Percentiles rank a stretch among this genome's conserved stretches.
Conservation (phyloP, 1,140 invertebrate species). For the Lutraria rhynchaena region DNA sequence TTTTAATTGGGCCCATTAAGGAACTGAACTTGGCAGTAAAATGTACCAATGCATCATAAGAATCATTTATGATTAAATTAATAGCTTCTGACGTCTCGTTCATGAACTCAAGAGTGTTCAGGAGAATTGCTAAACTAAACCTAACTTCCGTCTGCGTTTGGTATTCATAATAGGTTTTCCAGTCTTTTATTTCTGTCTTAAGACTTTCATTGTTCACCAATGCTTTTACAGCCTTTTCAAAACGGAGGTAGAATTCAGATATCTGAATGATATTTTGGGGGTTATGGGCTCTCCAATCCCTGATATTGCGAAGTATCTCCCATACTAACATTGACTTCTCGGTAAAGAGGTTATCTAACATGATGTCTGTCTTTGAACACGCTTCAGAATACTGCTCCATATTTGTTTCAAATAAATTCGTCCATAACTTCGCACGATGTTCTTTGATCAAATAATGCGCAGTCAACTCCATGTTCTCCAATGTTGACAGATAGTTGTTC, state of each 20-base stretch:
- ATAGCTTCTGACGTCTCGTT: too few relatives aligned
- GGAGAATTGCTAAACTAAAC: too few relatives aligned
- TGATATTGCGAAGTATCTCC: background rate
- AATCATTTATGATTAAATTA: too few relatives aligned
- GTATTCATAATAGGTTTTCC: constrained; percentile 7
- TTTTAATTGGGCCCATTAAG: background rate
- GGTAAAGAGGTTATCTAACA: background rate
- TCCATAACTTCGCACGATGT: too few relatives aligned
- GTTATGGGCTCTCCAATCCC: background rate
- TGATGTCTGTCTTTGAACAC: background rate
- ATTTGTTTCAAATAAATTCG: too few relatives aligned
- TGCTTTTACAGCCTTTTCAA: background rate
- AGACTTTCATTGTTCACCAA: background rate
- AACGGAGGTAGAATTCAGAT: constrained; percentile 8
- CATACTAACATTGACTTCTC: background rate
- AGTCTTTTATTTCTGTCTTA: background rate
- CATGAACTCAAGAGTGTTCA: too few relatives aligned
- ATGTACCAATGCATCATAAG: background rate
- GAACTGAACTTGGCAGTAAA: background rate
- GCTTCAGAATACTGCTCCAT: too few relatives aligned
- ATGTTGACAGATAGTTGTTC: too few relatives aligned
- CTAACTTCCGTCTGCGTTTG: too few relatives aligned
- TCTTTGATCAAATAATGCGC: too few relatives aligned
- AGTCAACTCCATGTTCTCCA: too few relatives aligned
- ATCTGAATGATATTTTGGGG: background rate